Percentiles rank a stretch among this genome's conserved stretches.
Evolutionary conservation across 2,797 vertebrate species (phyloP).

Genomic region (Lemur catta): DNA sequence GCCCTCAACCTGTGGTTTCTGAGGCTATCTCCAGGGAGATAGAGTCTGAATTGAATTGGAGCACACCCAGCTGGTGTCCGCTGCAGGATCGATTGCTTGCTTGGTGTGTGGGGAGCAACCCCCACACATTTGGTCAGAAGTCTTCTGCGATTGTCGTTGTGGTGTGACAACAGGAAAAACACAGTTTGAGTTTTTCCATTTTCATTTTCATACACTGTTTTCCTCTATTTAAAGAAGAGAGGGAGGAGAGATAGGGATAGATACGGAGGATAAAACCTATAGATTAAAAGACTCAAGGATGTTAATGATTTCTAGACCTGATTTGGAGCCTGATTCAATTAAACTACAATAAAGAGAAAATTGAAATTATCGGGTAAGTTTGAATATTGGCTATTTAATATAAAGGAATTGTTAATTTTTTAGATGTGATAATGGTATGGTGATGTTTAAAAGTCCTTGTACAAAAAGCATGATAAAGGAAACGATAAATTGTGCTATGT

Average conservation of each 20-base stretch:
- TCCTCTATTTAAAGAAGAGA: not conserved
- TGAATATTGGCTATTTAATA: not conserved
- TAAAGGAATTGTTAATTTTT: not conserved
- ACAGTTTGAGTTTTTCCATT: not conserved
- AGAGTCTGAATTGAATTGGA: not conserved
- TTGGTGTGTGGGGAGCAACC: not conserved
- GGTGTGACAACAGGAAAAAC: not conserved
- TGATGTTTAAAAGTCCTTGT: not conserved
- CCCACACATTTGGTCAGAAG: not conserved
- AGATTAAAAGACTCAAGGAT: not conserved
- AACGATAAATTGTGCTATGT: not conserved
- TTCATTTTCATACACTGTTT: not conserved
- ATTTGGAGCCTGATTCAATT: not conserved
- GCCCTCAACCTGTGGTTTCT: not conserved
- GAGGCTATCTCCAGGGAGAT: not conserved
- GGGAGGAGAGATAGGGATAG: rapidly evolving
- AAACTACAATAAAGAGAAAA: not conserved
- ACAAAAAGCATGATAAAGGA: not conserved
- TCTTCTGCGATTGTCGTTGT: not conserved
- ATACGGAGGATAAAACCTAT: not conserved
- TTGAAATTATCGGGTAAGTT: not conserved
- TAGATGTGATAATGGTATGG: not conserved
- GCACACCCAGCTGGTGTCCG: not conserved
- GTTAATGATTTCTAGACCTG: not conserved
- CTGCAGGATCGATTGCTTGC: not conserved